Evolutionary conservation across 1,140 invertebrate genomes (phyloP), one percentile per base, ranked within the genome.

Genomic region (Solenopsis invicta): DNA sequence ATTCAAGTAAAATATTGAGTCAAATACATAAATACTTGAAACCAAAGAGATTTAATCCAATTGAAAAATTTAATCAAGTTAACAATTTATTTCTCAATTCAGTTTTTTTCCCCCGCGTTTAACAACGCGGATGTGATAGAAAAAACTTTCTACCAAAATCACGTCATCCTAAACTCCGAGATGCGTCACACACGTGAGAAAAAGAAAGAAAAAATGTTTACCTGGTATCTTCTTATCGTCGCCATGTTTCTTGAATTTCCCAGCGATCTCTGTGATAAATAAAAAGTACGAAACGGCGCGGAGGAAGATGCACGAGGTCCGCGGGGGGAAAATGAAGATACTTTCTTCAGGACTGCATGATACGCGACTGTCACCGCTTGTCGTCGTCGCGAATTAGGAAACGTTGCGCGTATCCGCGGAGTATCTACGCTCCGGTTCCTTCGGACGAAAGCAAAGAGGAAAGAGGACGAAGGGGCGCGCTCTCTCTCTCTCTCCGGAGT

Each of bases 331-430:
- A 4, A n/a, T 21, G 54, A 48, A 29, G 67, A 56, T 66, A 41
- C 29, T 6, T 48, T 37, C 9, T 29, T 89, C 61, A 89, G 21
- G 62, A 78, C 45, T 37, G 61, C 88, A 81, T 89, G 75, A 62
- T 62, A 66, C 13, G n/a, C 72, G 64, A 34, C 48, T 45, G n/a
- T 41, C 45, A 50, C 37, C 69, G 67, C n/a, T 54, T 56, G 34
- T 75, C 77, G 34, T 75, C 77, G 37, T 75, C 34, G 45, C n/a
- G 48, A 48, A 29, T 29, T n/a, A 18, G 24, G 9, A 48, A 74
- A 52, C 34, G 45, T 48, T 37, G 64, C 64, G 37, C 62, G 9
- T 37, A 66, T 24, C 29, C 45, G 18, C 41, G 13, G 34, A 75
- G 5, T 16, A 0, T 12, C 54, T 6, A 4, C 41, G 24, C 0